Evolutionary conservation across 2,797 vertebrate species (phyloP), one percentile per base, ranked within the genome.

Genomic region (Sebastes iracundus): DNA sequence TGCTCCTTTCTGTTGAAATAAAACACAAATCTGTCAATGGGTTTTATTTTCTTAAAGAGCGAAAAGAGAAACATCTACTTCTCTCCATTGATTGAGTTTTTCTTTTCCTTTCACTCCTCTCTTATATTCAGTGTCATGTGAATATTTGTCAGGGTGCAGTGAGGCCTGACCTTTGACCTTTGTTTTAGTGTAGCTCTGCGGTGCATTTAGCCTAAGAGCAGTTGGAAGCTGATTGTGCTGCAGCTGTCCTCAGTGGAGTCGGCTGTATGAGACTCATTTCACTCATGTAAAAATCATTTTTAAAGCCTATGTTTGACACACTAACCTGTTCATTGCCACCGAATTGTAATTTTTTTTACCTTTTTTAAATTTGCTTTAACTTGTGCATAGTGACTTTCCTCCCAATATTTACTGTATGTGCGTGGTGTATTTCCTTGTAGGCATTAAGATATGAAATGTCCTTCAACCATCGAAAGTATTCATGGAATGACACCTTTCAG

Each of bases 101-200:
- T 6, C 1, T 38, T 22, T 49, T 38, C 5, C 23, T 16, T 42
- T 53, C 28, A 13, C 28, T 32, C 4, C n/a, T 32, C 14, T 30
- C 27, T 72, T 16, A 33, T 27, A 11, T 55, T 5, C 30, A 25
- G 18, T 23, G 11, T 23, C 14, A 12, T 63, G 14, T 56, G 25
- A 56, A n/a, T 46, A n/a, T 33, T 18, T 3, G 28, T 22, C 65
- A 27, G 35, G 12, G 9, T 13, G 32, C 42, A 16, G 12, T 20
- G 35, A 52, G 53, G 13, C 3, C 35, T 81, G 79, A 71, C 67
- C 67, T 76, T 25, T 76, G 67, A 72, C 72, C 11, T 23, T 20
- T 14, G 9, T 18, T 28, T 38, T 27, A 49, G 12, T 63, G 32
- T 38, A 38, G 12, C 61, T 63, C 4, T 3, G 33, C 7, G 2